Evolutionary conservation across 2,797 vertebrate genomes (phyloP).

Genomic region (Macropus fuliginosus): DNA sequence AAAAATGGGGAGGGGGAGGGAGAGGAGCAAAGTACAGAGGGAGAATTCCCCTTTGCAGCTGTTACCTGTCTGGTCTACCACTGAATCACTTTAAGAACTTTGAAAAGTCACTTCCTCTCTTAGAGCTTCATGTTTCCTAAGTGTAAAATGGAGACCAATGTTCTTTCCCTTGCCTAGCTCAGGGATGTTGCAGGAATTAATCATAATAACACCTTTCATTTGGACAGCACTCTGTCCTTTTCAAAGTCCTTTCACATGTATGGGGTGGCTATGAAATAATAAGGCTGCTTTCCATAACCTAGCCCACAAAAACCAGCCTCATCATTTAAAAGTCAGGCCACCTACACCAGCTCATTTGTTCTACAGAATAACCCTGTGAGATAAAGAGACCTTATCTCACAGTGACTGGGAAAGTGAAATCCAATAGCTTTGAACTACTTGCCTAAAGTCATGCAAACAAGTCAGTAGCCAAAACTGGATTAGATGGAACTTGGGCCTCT

Average conservation of each 20-base stretch:
- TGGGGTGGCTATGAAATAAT: background rate
- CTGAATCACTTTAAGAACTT: background rate
- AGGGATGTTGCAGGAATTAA: conserved; percentile 14
- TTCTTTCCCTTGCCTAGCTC: background rate
- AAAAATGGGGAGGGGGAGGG: background rate
- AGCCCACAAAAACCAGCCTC: conserved; percentile 1
- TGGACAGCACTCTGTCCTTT: background rate
- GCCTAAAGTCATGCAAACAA: background rate
- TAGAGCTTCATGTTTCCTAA: conserved; percentile 24
- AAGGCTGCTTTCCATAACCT: background rate
- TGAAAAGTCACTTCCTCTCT: conserved; percentile 22
- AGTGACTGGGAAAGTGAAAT: background rate
- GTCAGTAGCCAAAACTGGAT: background rate
- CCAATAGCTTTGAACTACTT: background rate
- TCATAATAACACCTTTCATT: background rate
- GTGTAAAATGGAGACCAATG: conserved; percentile 33
- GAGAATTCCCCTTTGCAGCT: conserved; percentile 11
- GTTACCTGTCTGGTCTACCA: background rate
- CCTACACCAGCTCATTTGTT: background rate
- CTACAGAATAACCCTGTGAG: background rate
- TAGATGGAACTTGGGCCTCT: background rate
- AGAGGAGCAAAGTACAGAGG: background rate
- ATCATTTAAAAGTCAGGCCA: background rate
- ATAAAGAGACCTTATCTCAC: background rate
- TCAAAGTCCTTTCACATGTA: background rate